Conservation (phyloP, 2,888 invertebrate species). For the Agrilus cyanescens region DNA sequence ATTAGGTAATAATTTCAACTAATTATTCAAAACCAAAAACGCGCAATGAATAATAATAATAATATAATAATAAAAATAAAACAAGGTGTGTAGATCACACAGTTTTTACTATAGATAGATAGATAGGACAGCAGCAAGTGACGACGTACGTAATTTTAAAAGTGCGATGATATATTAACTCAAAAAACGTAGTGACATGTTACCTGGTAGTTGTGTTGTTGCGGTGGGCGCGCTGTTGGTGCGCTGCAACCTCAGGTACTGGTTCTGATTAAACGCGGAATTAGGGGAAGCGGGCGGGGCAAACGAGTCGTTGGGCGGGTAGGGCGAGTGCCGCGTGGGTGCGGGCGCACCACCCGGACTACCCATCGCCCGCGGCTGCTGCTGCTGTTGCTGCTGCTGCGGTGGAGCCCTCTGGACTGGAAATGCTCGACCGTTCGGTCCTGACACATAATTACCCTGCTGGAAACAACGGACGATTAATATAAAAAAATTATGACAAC, state of each 20-base stretch:
- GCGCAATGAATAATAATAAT: no score
- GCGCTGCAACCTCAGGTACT: conserved; percentile 46
- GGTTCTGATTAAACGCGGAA: conserved; percentile 34
- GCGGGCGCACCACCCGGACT: conserved; percentile 39
- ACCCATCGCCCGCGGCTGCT: conserved; percentile 35
- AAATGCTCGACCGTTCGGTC: conserved; percentile 21
- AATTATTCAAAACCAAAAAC: conserved; percentile 8
- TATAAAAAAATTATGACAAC: conserved; percentile 2
- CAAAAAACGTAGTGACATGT: conserved; percentile 18
- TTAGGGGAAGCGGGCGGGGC: conserved; percentile 42
- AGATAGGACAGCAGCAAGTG: no score
- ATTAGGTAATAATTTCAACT: not conserved
- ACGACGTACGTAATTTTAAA: no score
- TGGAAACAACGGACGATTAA: not conserved
- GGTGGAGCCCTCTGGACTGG: conserved; percentile 21
- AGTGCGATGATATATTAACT: no score
- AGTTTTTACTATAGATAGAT: no score
- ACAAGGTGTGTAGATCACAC: no score
- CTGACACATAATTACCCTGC: conserved; percentile 24
- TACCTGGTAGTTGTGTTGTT: conserved; percentile 50
- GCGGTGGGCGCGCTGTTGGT: conserved; percentile 44
- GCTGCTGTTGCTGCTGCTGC: conserved; percentile 26
- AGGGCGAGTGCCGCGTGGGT: conserved; percentile 44
- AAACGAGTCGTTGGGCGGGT: conserved; percentile 37
- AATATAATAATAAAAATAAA: no score